Base-by-base conservation (phyloP, 2,888 invertebrate species). In the Cheiracanthium punctorium region DNA sequence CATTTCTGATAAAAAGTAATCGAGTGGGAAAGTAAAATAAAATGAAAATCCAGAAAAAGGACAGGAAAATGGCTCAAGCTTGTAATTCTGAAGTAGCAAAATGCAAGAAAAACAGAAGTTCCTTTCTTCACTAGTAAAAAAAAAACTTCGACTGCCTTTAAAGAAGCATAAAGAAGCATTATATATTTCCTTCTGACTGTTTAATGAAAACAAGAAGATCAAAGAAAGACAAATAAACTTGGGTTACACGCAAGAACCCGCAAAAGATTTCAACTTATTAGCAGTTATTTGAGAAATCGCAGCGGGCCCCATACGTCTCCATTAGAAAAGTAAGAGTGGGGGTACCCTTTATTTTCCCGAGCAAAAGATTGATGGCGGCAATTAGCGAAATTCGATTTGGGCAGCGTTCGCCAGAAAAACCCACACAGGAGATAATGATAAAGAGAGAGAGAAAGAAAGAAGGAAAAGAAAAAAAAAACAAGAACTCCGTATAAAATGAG, bases 341-440 rank as follows among this genome's bases (percentile, higher is more conserved):
- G 24, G 24, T 5, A 5, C 58, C 24, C 58, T 5, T 20, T 37
- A 48, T 48, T 48, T 48, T 48, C 48, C 17, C 24, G 29, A 32
- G 43, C 29, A 73, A 73, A 79, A 84, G 82, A 84, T 84, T 84
- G 84, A 84, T 84, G 67, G 84, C 58, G 58, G 84, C 84, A 84
- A 84, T 84, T 84, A 84, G 84, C 79, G 84, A 84, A 84, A 84
- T 84, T 84, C 84, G 84, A 84, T 84, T 84, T 84, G 73, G 73
- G 82, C 74, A 82, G 76, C 75, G 67, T 8, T 58, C 82, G 67
- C 72, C 77, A 84, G 73, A 79, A 84, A 84, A 84, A 84, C 84
- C 79, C 72, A 72, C 79, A n/a, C 67, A 70, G 30, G 67, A 72
- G 79, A 84, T 84, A 79, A 84, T 79, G 84, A 79, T 79, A 43